phyloP scores from a whole-genome alignment of 2,888 invertebrate species.

The Perizoma affinitatum region DNA sequence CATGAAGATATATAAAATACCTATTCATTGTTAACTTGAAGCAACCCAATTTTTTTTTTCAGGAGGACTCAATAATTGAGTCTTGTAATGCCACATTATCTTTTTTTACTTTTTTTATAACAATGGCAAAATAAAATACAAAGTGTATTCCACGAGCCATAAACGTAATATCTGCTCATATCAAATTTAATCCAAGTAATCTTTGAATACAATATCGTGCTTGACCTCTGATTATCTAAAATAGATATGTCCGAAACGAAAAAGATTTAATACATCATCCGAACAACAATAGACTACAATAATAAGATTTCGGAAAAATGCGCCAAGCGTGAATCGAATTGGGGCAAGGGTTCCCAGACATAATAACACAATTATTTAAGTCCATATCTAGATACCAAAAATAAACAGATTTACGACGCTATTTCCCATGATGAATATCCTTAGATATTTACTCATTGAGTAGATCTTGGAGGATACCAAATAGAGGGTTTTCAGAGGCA shows the following conservation, averaged over 20 bases:
- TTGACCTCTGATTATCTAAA: constrained; percentile 46
- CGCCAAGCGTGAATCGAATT: constrained; percentile 24
- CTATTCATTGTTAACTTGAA: no score
- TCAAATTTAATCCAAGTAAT: constrained; percentile 28
- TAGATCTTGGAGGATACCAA: no score
- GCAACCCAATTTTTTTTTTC: no score
- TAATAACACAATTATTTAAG: no score
- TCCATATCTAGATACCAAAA: no score
- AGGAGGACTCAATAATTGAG: neutral
- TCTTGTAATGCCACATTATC: neutral
- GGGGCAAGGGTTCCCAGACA: constrained; percentile 4
- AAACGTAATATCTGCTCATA: constrained; percentile 18
- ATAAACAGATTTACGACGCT: no score
- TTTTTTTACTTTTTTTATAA: constrained; percentile 21
- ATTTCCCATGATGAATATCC: no score
- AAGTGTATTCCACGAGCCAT: constrained; percentile 24
- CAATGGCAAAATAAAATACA: constrained; percentile 23
- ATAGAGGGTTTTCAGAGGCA: no score
- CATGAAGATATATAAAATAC: no score
- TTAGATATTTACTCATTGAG: no score
- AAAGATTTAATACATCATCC: constrained; percentile 57
- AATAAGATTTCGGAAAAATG: constrained; percentile 46
- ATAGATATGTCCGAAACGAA: constrained; percentile 45
- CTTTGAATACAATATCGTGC: constrained; percentile 38
- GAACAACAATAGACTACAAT: constrained; percentile 56